Evolutionary conservation across 2,113 vertebrate genomes (phyloP).

Genomic region (Protobothrops flavoviridis): DNA sequence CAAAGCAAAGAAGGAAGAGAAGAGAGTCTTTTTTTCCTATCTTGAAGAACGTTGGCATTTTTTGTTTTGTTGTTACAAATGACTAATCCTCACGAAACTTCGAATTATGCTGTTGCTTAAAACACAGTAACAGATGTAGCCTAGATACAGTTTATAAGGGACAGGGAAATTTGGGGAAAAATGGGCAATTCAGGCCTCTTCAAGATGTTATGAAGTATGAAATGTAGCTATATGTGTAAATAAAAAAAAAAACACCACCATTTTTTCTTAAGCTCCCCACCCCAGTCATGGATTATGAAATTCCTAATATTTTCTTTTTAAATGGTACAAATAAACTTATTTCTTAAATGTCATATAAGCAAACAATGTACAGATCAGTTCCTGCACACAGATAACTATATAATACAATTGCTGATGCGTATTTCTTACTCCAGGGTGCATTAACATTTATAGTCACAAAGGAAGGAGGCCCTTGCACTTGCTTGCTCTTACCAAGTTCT

Average conservation of each 20-base stretch:
- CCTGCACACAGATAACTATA: background rate
- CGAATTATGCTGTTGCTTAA: background rate
- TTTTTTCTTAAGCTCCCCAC: background rate
- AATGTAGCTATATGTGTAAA: background rate
- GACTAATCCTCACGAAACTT: background rate
- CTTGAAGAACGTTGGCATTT: background rate
- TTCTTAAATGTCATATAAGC: background rate
- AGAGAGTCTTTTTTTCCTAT: background rate
- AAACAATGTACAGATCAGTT: background rate
- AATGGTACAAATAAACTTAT: background rate
- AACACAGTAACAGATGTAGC: background rate
- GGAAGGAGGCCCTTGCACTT: background rate
- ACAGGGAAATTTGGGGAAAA: background rate
- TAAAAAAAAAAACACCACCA: background rate
- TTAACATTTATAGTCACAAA: background rate
- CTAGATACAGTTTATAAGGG: background rate
- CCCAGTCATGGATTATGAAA: background rate
- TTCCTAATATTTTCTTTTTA: background rate
- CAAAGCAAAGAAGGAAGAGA: background rate
- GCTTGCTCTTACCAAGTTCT: background rate
- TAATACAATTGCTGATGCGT: background rate
- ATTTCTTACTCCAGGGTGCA: background rate
- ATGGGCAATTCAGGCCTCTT: background rate
- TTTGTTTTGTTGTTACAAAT: background rate
- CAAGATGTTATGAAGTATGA: background rate